phyloP scores from a whole-genome alignment of 2,797 vertebrate genomes.

The Menidia menidia region DNA sequence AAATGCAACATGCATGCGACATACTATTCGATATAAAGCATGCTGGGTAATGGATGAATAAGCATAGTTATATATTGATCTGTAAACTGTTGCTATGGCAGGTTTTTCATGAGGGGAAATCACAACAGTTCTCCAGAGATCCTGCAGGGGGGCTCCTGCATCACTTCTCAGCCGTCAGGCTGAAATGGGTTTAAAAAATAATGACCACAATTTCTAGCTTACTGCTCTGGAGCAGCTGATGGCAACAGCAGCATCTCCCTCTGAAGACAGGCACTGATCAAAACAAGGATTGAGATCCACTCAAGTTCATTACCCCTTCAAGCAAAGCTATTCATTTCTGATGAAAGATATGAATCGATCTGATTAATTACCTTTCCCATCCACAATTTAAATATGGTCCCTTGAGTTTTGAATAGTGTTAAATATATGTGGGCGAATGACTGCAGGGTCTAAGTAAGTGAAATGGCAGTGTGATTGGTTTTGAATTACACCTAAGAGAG shows the following conservation, averaged over 20 bases:
- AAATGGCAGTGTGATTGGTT: slow-evolving; percentile 53
- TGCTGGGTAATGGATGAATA: slow-evolving; percentile 1
- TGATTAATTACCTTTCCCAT: slow-evolving; percentile 9
- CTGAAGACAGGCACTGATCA: slow-evolving; percentile 44
- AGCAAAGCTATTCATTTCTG: slow-evolving; percentile 44
- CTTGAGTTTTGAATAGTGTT: slow-evolving; percentile 44
- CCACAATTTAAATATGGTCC: slow-evolving; percentile 51
- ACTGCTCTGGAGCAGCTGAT: slow-evolving; percentile 32
- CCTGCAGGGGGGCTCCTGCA: slow-evolving; percentile 46
- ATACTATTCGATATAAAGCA: background rate
- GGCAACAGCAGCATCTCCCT: slow-evolving; percentile 33
- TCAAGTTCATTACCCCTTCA: slow-evolving; percentile 59
- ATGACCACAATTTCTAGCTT: slow-evolving; percentile 33
- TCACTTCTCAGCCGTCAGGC: slow-evolving; percentile 28
- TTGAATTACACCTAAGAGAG: slow-evolving; percentile 43
- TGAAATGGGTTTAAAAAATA: slow-evolving; percentile 49
- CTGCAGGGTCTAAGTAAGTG: slow-evolving; percentile 28
- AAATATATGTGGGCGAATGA: slow-evolving; percentile 41
- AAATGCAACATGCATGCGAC: background rate
- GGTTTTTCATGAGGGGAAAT: slow-evolving; percentile 21
- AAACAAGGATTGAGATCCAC: slow-evolving; percentile 53
- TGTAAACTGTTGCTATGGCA: slow-evolving; percentile 11
- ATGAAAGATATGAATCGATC: background rate
- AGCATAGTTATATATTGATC: slow-evolving; percentile 6
- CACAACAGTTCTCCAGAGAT: slow-evolving; percentile 34